Evolutionary conservation across 2,888 invertebrate genomes (phyloP), one percentile per base, ranked within the genome.

Genomic region (Philaethria dido): DNA sequence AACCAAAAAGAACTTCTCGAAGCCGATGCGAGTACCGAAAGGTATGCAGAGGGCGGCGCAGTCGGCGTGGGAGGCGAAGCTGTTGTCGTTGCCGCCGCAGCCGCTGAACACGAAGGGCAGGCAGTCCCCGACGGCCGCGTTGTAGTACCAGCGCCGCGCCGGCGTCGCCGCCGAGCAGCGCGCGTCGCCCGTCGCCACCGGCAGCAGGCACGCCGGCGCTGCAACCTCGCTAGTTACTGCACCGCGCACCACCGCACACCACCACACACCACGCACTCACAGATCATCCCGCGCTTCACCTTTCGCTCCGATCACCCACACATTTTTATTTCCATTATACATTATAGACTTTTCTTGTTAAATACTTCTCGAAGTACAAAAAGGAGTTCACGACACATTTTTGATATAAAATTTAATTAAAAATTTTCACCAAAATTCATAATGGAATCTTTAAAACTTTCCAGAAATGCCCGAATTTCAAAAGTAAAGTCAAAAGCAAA

Each of bases 81-180:
- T 96, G 93, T 98, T 98, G 80, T 94, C 94, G 89, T 97, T 97
- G 78, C 98, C 98, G 72, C 95, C 96, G 89, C 98, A 98, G 89
- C 98, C 98, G 73, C 95, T 94, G 93, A 96, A 98, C 80, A 95
- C 94, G 92, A 98, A 98, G 64, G 94, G 93, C 74, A 95, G 87
- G 88, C 98, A 98, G 79, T 94, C 95, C 74, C 93, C 95, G 74
- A 93, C 90, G 61, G 90, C 89, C 73, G 94, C 93, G 86, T 95
- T 95, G 87, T 95, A 97, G 93, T 95, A 94, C 95, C 95, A 97
- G 80, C 96, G 94, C 72, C 94, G 95, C 74, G 83, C 84, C 77
- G 87, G 80, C 64, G 72, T 22, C 3, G 55, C 14, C 9, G 20
- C 55, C 9, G 6, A n/a, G 20, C 86, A 84, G 64, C 64, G 62